phyloP scores from a whole-genome alignment of 1,140 invertebrate genomes.

The Gryllus bimaculatus region DNA sequence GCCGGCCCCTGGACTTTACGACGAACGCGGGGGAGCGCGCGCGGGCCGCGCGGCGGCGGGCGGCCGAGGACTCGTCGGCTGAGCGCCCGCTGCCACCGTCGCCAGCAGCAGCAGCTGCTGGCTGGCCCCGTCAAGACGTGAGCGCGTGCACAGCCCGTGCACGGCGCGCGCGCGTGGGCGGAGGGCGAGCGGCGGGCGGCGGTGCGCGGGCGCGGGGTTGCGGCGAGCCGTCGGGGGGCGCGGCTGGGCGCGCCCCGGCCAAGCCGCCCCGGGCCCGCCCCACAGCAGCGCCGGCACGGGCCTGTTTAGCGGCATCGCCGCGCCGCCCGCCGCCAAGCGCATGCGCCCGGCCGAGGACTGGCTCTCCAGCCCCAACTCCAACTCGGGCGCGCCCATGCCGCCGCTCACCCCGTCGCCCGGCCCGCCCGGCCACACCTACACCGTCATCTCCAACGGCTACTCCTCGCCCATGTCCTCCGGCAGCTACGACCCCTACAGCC shows the following conservation, averaged over 20 bases:
- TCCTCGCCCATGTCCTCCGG: conserved; percentile 72
- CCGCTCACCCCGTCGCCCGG: conserved; percentile 49
- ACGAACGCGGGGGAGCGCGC: conserved; percentile 49
- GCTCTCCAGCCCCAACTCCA: conserved; percentile 35
- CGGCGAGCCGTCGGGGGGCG: conserved; percentile 45
- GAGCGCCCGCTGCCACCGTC: conserved; percentile 10
- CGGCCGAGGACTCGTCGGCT: conserved; percentile 14
- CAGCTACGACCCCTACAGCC: conserved; percentile 78
- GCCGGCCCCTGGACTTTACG: conserved; percentile 34
- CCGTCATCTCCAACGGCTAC: conserved; percentile 62
- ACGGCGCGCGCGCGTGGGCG: too few relatives aligned
- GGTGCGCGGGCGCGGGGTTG: conserved; percentile 40
- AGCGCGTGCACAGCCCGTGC: conserved; percentile 25
- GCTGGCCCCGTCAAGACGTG: conserved; percentile 26
- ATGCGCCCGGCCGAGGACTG: conserved; percentile 32
- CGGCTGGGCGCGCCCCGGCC: conserved; percentile 39
- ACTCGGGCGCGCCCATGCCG: conserved; percentile 32
- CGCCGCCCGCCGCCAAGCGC: conserved; percentile 28
- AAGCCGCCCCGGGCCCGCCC: not conserved
- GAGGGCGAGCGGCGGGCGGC: conserved; percentile 24
- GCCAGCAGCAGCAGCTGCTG: conserved; percentile 9
- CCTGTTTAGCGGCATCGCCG: conserved; percentile 24
- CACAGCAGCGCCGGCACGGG: conserved; percentile 24
- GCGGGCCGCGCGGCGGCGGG: conserved; percentile 27
- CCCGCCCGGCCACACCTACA: conserved; percentile 42